A percentile compares a stretch with the other conserved stretches of the same genome.
Conservation (phyloP, 1,140 invertebrate species). For the Psilanteris sp. region DNA sequence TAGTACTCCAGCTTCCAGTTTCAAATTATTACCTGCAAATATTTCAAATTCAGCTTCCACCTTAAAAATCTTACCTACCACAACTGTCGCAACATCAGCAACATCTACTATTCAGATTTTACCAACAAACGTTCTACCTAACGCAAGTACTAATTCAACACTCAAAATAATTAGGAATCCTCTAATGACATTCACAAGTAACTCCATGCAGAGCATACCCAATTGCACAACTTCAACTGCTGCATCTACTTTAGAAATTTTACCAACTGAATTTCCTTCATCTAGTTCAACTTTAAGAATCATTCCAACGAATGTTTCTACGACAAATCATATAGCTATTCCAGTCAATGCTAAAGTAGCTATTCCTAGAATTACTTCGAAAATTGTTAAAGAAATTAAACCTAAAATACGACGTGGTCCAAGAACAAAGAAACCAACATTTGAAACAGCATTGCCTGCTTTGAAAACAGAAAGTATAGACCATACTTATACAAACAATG, state of each 20-base stretch:
- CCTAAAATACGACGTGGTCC: slow-evolving; percentile 7
- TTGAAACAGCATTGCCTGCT: neutral
- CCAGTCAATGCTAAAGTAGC: slow-evolving; percentile 48
- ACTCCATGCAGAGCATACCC: neutral
- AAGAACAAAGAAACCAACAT: neutral
- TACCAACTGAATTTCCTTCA: neutral
- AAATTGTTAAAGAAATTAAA: slow-evolving; percentile 8
- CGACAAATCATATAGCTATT: slow-evolving; percentile 27
- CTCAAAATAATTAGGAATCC: slow-evolving; percentile 15
- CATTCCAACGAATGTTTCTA: slow-evolving; percentile 18
- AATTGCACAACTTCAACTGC: neutral
- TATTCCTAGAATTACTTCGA: slow-evolving; percentile 39
- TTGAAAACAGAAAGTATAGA: slow-evolving; percentile 9
- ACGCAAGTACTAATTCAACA: too few relatives aligned
- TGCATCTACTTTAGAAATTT: neutral
- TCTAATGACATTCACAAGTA: slow-evolving; percentile 10
- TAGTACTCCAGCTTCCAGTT: neutral
- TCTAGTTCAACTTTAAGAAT: slow-evolving; percentile 5
- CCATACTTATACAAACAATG: slow-evolving; percentile 46
- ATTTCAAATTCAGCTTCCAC: slow-evolving; percentile 2
- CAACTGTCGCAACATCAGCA: neutral
- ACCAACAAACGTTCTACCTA: too few relatives aligned
- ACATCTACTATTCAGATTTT: slow-evolving; percentile 4
- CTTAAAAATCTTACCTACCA: slow-evolving; percentile 8
- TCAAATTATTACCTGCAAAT: slow-evolving; percentile 4